phyloP scores from a whole-genome alignment of 2,888 invertebrate species.

The Phengaris arion region DNA sequence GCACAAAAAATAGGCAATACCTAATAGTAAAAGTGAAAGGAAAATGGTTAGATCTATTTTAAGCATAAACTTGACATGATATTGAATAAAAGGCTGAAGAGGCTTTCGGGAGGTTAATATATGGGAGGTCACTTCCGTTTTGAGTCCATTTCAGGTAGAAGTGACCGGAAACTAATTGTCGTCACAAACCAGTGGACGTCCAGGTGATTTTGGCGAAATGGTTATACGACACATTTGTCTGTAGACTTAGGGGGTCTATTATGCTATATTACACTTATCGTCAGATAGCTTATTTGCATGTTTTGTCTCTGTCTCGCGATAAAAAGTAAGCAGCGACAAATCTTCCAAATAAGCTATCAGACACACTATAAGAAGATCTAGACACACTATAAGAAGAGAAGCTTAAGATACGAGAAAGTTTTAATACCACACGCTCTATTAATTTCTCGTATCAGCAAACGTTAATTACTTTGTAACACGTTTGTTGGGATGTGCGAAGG shows the following conservation, averaged over 20 bases:
- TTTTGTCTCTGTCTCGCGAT: no score
- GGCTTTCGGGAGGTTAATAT: neutral
- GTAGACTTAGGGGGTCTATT: neutral
- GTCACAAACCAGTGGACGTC: neutral
- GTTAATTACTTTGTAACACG: slow-evolving; percentile 3
- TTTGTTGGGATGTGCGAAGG: slow-evolving; percentile 8
- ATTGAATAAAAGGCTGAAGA: neutral
- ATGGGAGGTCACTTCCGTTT: neutral
- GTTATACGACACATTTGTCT: no score
- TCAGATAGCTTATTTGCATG: no score
- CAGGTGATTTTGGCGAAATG: neutral
- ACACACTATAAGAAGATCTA: no score
- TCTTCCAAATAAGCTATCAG: no score
- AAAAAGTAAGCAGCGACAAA: no score
- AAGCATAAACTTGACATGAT: neutral
- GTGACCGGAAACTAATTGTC: slow-evolving; percentile 15
- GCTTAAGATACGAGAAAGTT: neutral
- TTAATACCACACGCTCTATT: neutral
- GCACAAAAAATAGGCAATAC: no score
- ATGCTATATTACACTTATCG: neutral
- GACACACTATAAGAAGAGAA: no score
- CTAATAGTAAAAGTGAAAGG: neutral
- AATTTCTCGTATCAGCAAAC: neutral
- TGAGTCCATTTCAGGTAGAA: neutral
- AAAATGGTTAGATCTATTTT: neutral